phyloP scores from a whole-genome alignment of 2,113 vertebrate species.

The Cettia cetti region DNA sequence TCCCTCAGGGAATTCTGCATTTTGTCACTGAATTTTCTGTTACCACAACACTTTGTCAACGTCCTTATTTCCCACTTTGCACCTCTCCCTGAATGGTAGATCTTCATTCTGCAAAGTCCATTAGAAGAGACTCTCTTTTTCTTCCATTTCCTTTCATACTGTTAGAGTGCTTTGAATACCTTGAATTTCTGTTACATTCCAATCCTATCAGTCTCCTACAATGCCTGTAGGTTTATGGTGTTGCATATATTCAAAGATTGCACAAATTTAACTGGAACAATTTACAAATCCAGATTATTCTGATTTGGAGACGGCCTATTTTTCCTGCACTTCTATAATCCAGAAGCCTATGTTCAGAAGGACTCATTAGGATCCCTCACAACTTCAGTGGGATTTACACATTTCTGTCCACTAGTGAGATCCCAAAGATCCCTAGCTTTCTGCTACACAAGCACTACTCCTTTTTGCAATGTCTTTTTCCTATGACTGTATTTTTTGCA shows the following conservation, averaged over 20 bases:
- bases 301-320: not conserved
- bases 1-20: constrained; percentile 4
- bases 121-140: not conserved
- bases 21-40: constrained; percentile 38
- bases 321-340: not conserved
- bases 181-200: constrained; percentile 19
- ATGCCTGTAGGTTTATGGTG: not conserved
- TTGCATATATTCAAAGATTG: not conserved
- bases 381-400: not conserved
- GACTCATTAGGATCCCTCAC: not conserved
- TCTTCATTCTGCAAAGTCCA: not conserved
- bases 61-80: not conserved
- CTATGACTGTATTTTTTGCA: not conserved
- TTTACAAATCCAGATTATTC: not conserved
- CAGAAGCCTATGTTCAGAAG: not conserved
- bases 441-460: not conserved
- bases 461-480: not conserved
- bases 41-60: constrained; percentile 26
- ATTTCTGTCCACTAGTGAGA: not conserved
- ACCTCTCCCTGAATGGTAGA: not conserved
- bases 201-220: not conserved
- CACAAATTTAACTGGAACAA: not conserved
- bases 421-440: not conserved
- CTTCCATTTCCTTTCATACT: not conserved
- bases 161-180: not conserved